These are phyloP conservation scores for Pomacea maculata DNA, from an alignment of 1,140 invertebrate species.

Conservation along the genomic window DNA sequence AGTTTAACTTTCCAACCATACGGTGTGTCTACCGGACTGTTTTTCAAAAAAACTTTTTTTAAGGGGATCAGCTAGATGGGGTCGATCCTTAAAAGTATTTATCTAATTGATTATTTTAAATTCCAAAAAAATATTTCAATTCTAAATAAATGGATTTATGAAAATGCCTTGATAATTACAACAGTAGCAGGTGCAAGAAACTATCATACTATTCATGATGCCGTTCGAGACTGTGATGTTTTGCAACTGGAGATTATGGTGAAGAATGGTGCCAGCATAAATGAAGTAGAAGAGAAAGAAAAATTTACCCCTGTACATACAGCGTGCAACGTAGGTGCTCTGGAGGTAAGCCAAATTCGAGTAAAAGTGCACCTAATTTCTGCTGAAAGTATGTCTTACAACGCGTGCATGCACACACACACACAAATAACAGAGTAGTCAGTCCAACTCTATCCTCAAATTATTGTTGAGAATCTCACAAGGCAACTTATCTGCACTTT, in stretches of 20 bases:
- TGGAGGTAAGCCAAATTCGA: slow-evolving; percentile 53
- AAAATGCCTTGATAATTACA: background rate
- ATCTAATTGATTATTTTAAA: background rate
- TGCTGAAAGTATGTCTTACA: background rate
- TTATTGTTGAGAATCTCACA: too few species aligned
- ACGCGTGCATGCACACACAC: too few species aligned
- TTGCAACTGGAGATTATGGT: slow-evolving; percentile 61
- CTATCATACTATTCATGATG: slow-evolving; percentile 59
- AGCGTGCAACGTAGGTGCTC: slow-evolving; percentile 60
- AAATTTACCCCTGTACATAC: slow-evolving; percentile 66
- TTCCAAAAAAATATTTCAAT: background rate
- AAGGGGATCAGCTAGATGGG: background rate
- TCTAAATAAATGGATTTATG: background rate
- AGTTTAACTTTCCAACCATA: too few species aligned
- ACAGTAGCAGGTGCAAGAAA: slow-evolving; percentile 1
- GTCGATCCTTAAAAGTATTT: background rate
- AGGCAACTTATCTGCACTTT: too few species aligned
- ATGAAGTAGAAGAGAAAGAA: slow-evolving; percentile 62
- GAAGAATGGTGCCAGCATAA: slow-evolving; percentile 64
- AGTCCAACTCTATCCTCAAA: too few species aligned
- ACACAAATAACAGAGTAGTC: too few species aligned
- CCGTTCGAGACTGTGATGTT: slow-evolving; percentile 60
- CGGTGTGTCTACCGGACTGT: background rate
- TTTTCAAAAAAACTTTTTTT: background rate
- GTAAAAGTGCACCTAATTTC: background rate